A percentile compares a stretch with the other conserved stretches of the same genome.
Evolutionary conservation across 2,113 vertebrate species (phyloP).

Genomic region (Melanostigma gelatinosum): DNA sequence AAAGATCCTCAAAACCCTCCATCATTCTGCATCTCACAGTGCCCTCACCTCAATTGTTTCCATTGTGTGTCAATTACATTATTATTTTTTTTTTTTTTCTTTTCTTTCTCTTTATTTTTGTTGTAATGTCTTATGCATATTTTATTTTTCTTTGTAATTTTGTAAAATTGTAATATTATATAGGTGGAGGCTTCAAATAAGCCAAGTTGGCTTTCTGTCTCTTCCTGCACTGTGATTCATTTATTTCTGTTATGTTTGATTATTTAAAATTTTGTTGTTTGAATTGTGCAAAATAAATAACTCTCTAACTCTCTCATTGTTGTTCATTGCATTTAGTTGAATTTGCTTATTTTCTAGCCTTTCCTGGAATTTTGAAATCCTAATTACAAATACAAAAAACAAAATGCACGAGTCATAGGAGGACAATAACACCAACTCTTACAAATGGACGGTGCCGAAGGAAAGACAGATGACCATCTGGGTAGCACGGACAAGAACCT

Average conservation of each 20-base stretch:
- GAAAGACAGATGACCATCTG: constrained; percentile 23
- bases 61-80: no score
- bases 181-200: no score
- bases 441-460: constrained; percentile 2
- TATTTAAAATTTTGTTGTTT: no score
- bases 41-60: neutral
- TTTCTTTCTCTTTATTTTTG: no score
- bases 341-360: neutral
- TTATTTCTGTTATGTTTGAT: no score
- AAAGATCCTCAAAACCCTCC: neutral
- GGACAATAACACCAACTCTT: neutral
- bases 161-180: no score
- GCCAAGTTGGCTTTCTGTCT: no score
- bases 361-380: neutral
- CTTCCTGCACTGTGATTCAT: no score
- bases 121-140: no score
- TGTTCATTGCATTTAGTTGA: neutral
- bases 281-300: no score
- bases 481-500: constrained; percentile 21
- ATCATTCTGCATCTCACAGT: neutral
- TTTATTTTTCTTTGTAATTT: no score
- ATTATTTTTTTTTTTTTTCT: no score
- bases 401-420: neutral
- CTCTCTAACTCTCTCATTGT: neutral
- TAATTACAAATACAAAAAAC: neutral